Evolutionary conservation across 2,888 invertebrate genomes (phyloP).

Genomic region (Petrolisthes manimaculis): DNA sequence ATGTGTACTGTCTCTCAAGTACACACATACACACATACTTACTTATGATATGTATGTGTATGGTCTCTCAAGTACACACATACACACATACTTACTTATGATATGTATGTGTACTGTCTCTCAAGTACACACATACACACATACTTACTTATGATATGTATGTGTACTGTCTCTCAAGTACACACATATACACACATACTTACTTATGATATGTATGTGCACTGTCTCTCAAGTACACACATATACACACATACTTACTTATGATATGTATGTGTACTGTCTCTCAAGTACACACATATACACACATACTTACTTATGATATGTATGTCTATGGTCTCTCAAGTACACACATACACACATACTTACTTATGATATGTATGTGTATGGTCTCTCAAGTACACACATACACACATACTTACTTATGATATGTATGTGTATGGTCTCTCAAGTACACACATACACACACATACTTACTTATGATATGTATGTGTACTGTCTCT

Average conservation of each 20-base stretch:
- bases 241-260: background rate
- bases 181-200: too few relatives aligned
- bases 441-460: too few relatives aligned
- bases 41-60: background rate
- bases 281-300: too few relatives aligned
- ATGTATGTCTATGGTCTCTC: conserved; percentile 3
- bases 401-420: background rate
- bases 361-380: background rate
- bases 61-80: conserved; percentile 39
- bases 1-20: conserved; percentile 27
- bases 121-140: too few relatives aligned
- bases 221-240: conserved; percentile 43
- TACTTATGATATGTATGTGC: background rate
- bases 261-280: background rate
- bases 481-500: background rate
- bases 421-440: background rate
- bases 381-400: conserved; percentile 29
- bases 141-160: background rate
- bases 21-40: too few relatives aligned
- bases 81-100: background rate
- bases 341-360: too few relatives aligned
- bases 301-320: background rate
- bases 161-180: conserved; percentile 27
- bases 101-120: background rate
- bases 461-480: background rate